Percentiles rank a stretch among this genome's conserved stretches.
Evolutionary conservation across 2,113 vertebrate genomes (phyloP).

Genomic region (Forbesichthys agassizii): DNA sequence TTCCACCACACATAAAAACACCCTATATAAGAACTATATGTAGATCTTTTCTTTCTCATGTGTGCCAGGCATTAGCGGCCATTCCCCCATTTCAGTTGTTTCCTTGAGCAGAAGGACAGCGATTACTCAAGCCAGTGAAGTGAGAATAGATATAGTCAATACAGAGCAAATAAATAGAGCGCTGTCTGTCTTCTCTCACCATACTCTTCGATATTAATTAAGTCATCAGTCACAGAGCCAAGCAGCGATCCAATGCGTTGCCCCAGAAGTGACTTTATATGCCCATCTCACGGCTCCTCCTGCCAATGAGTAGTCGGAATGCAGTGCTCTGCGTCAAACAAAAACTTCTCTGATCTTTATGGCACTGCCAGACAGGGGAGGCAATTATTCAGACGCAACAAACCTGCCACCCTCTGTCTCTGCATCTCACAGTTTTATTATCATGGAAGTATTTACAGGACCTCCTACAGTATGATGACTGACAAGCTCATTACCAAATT

Average conservation of each 20-base stretch:
- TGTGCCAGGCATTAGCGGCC: conserved; percentile 22
- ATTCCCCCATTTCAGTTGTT: conserved; percentile 39
- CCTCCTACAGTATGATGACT: conserved; percentile 24
- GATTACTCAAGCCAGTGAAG: conserved; percentile 57
- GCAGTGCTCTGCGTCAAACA: conserved; percentile 13
- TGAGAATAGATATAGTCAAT: conserved; percentile 59
- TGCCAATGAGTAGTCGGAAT: conserved; percentile 45
- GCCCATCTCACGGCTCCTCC: conserved; percentile 45
- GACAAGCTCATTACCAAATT: conserved; percentile 54
- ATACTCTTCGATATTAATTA: conserved; percentile 68
- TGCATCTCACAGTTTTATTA: conserved; percentile 27
- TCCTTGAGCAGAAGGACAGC: conserved; percentile 31
- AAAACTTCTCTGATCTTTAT: conserved; percentile 10
- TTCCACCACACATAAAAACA: not conserved
- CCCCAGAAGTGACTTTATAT: conserved; percentile 51
- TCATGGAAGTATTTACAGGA: conserved; percentile 41
- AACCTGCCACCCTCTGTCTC: conserved; percentile 35
- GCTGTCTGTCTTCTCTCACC: conserved; percentile 54
- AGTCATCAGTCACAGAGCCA: conserved; percentile 66
- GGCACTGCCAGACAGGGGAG: not conserved
- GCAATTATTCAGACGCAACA: conserved; percentile 41
- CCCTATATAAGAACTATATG: conserved; percentile 22
- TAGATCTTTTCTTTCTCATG: not conserved
- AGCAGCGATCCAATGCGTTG: conserved; percentile 64
- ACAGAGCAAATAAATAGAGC: conserved; percentile 62